phyloP scores from a whole-genome alignment of 2,888 invertebrate species.

The Cheilosia soror region DNA sequence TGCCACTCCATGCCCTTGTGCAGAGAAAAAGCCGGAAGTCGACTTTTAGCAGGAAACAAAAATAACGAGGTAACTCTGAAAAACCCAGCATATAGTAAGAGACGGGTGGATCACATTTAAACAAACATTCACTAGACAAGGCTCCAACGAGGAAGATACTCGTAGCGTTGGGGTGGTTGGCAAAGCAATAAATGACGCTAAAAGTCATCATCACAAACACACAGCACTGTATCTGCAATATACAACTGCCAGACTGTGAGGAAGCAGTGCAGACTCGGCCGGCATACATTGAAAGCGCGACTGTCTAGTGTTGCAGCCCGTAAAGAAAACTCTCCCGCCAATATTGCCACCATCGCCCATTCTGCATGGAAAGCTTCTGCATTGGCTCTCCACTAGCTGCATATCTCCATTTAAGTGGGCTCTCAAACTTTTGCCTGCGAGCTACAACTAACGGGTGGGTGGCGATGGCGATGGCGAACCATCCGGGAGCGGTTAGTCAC shows the following conservation, averaged over 20 bases:
- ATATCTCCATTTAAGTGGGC: conserved; percentile 60
- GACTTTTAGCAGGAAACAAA: conserved; percentile 70
- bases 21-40: conserved; percentile 59
- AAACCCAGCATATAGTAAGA: neutral
- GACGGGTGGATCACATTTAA: conserved; percentile 46
- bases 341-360: conserved; percentile 31
- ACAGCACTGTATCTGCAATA: conserved; percentile 55
- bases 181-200: conserved; percentile 72
- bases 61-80: conserved; percentile 65
- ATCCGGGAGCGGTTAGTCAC: conserved; percentile 50
- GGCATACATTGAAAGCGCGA: conserved; percentile 45
- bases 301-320: conserved; percentile 58
- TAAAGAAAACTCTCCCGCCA: conserved; percentile 49
- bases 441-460: conserved; percentile 44
- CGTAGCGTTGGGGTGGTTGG: conserved; percentile 26
- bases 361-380: conserved; percentile 50
- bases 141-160: conserved; percentile 16
- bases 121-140: conserved; percentile 51
- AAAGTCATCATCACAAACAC: conserved; percentile 68
- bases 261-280: conserved; percentile 55
- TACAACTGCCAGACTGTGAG: conserved; percentile 51
- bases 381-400: conserved; percentile 50
- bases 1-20: conserved; percentile 8
- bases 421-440: conserved; percentile 57
- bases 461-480: conserved; percentile 9